Evolutionary conservation across 2,888 invertebrate genomes (phyloP).

Genomic region (Drosophila sordidula): DNA sequence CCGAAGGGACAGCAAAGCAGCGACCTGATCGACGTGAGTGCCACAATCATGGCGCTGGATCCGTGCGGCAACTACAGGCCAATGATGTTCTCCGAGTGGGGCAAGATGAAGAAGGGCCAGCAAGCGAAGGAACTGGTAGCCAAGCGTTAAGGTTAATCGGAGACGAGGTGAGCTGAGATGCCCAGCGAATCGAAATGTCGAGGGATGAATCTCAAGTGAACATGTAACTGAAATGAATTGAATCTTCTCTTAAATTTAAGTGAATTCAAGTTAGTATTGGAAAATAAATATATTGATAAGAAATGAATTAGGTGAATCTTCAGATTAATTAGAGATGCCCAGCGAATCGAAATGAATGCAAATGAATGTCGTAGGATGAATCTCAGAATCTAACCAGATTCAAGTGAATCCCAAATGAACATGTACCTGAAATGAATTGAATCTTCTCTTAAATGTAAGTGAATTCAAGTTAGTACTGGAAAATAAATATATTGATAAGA

Average conservation of each 20-base stretch:
- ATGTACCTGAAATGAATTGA: neutral
- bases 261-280: neutral
- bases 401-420: neutral
- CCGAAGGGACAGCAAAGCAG: no score
- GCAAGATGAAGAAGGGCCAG: neutral
- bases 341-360: no score
- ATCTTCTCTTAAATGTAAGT: no score
- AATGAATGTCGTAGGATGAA: no score
- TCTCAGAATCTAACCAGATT: neutral
- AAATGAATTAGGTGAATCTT: no score
- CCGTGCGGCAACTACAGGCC: constrained; percentile 4
- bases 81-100: constrained; percentile 12
- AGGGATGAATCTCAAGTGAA: neutral
- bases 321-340: no score
- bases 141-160: neutral
- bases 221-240: neutral
- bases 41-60: constrained; percentile 15
- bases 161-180: no score
- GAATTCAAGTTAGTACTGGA: neutral
- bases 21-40: neutral
- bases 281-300: neutral
- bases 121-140: no score
- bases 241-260: neutral
- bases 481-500: neutral
- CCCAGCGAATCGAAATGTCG: no score